phyloP scores from a whole-genome alignment of 2,888 invertebrate species.

The Cryptosula pallasiana region DNA sequence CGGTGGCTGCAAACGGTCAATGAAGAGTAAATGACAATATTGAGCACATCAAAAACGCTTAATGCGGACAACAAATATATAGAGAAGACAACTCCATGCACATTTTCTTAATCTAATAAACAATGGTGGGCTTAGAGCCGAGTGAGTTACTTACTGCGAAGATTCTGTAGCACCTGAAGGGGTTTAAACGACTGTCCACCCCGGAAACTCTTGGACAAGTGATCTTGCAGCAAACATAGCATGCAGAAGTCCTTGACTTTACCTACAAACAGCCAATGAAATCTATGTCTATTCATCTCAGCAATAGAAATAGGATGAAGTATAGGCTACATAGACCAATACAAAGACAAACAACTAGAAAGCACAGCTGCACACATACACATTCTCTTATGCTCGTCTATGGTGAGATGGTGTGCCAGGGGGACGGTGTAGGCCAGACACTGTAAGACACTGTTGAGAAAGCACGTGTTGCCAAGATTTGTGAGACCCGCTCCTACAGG shows the following conservation, averaged over 20 bases:
- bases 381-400: conserved; percentile 37
- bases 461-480: conserved; percentile 96
- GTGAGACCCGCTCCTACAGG: conserved; percentile 75
- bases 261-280: no score
- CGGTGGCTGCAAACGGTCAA: no score
- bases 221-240: conserved; percentile 51
- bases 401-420: conserved; percentile 51
- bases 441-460: conserved; percentile 89
- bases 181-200: conserved; percentile 58
- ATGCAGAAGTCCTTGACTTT: conserved; percentile 49
- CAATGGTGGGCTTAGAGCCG: not conserved
- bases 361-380: conserved; percentile 36
- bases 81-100: not conserved
- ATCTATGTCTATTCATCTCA: no score
- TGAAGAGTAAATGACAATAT: no score
- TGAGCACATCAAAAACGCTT: no score
- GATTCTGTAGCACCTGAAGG: conserved; percentile 67
- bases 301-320: no score
- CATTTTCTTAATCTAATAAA: no score
- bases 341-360: not conserved
- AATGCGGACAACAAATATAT: no score
- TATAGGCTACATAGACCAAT: no score
- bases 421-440: conserved; percentile 55
- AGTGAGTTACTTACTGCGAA: conserved; percentile 63
- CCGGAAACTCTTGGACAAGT: conserved; percentile 42